Evolutionary conservation across 1,140 invertebrate genomes (phyloP), one percentile per base, ranked within the genome.

Genomic region (Brachionus plicatilis): DNA sequence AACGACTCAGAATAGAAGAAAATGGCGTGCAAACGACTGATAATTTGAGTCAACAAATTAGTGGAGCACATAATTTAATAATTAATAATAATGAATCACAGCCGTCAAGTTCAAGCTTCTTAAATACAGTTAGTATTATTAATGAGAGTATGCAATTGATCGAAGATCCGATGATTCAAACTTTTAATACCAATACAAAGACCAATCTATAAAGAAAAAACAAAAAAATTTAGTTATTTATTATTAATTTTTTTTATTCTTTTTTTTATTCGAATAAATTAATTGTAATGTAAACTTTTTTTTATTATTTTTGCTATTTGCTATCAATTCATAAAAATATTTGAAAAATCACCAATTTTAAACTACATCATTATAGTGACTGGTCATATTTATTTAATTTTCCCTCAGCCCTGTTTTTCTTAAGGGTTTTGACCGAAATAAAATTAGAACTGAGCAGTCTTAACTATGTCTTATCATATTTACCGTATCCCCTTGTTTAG

Each of bases 1-100:
- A 72, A 33, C 41, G 82, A 9, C 41, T 65, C 17, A 37, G 85
- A 83, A 12, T 65, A 12, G 75, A 66, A 80, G 75, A 66, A 53
- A 60, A 60, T 24, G 33, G 33, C 0, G 33, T 37, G 33, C 33
- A 37, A 37, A 37, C 7, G 6, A 20, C 20, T 60, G 20, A 6
- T 60, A 20, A 60, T 20, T 24, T 60, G n/a, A 60, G 20, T 60
- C n/a, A 20, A 3, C 53, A 60, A 20, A 9, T 24, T 27, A 11
- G 8, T 60, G 20, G 6, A 20, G 53, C n/a, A 9, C 20, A 24
- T 20, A 24, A 60, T 17, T 60, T 24, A 60, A 20, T 20, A 2
- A 20, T 9, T 60, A 60, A 17, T 20, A 9, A 60, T 20, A 60
- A 60, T 60, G 53, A 60, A 9, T 60, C 53, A 20, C 53, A 27